phyloP scores from a whole-genome alignment of 2,888 invertebrate species.

The Bellardia pandia region DNA sequence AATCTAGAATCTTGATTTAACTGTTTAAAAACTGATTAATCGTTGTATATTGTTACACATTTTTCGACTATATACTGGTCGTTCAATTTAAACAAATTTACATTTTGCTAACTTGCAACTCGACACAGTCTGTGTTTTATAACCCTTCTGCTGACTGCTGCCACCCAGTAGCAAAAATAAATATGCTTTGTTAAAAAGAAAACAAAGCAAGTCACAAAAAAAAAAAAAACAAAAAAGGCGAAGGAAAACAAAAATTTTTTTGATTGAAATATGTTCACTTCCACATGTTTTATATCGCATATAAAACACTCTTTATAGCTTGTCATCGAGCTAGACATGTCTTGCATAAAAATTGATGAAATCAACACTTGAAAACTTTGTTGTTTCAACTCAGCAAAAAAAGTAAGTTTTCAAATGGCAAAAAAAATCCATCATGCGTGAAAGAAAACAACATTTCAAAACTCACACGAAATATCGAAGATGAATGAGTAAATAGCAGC shows the following conservation, averaged over 20 bases:
- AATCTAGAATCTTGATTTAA: too few species aligned
- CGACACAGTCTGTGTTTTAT: not conserved
- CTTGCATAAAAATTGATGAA: constrained; percentile 73
- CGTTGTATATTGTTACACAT: too few species aligned
- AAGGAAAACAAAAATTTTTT: constrained; percentile 34
- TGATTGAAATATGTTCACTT: constrained; percentile 69
- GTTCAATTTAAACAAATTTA: not conserved
- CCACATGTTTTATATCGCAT: constrained; percentile 20
- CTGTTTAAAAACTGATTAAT: too few species aligned
- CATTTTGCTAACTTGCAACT: constrained; percentile 14
- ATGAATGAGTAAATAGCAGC: not conserved
- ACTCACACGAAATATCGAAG: constrained; percentile 2
- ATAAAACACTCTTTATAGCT: constrained; percentile 57
- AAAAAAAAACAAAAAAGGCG: not conserved
- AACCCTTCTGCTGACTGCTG: constrained; percentile 2
- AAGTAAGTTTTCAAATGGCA: not conserved
- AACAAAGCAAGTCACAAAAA: not conserved
- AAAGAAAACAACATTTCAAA: constrained; percentile 41
- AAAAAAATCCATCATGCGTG: constrained; percentile 54
- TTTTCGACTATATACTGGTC: not conserved
- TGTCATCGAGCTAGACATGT: constrained; percentile 65
- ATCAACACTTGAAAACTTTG: constrained; percentile 72
- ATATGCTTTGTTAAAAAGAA: constrained; percentile 32
- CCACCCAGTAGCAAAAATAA: constrained; percentile 30
- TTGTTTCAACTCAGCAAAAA: constrained; percentile 66